A percentile compares a stretch with the other conserved stretches of the same genome.
Evolutionary conservation across 2,797 vertebrate genomes (phyloP).

Genomic region (Crocidura indochinensis): DNA sequence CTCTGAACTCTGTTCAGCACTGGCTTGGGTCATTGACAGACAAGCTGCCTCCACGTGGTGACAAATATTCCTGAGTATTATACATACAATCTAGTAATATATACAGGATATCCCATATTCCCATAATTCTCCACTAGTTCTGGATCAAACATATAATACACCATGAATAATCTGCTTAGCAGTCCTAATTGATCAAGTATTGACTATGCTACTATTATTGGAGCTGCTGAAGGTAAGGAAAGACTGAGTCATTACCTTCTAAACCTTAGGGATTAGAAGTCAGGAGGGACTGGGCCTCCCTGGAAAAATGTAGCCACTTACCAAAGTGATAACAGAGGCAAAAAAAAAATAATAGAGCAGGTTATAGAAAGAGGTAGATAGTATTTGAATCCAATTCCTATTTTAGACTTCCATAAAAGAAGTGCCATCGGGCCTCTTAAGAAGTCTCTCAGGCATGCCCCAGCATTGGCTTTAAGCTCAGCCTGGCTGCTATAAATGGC

Average conservation of each 20-base stretch:
- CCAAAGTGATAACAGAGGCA: conserved; percentile 17
- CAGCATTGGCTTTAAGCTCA: neutral
- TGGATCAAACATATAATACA: neutral
- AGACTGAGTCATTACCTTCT: neutral
- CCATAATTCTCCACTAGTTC: neutral
- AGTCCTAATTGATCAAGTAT: neutral
- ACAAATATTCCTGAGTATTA: neutral
- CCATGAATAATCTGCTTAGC: neutral
- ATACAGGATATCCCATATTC: neutral
- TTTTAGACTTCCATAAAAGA: neutral
- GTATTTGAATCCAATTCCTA: neutral
- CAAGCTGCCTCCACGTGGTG: neutral
- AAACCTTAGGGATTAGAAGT: neutral
- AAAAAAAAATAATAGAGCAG: neutral
- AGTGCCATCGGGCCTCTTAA: neutral
- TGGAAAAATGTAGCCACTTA: neutral
- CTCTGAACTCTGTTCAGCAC: neutral
- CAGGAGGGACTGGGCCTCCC: neutral
- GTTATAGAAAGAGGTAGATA: neutral
- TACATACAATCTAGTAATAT: neutral
- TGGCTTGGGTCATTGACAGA: neutral
- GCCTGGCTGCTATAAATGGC: neutral
- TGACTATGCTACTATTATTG: neutral
- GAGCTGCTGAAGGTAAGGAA: neutral
- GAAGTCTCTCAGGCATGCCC: neutral